Evolutionary conservation across 2,797 vertebrate genomes (phyloP).

Genomic region (Xenops minutus): DNA sequence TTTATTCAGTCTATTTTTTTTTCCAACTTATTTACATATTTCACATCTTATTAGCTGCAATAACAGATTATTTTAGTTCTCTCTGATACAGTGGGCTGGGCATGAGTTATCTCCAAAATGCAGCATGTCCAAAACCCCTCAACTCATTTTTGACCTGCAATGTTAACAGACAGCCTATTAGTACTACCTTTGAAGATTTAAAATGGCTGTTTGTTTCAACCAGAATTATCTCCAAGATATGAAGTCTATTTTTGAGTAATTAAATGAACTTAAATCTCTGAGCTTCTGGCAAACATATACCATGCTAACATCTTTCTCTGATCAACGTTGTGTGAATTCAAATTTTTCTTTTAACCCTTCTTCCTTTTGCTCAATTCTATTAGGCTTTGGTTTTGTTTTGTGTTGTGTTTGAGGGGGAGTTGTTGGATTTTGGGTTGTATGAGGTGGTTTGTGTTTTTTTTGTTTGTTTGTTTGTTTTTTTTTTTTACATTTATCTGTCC

Average conservation of each 20-base stretch:
- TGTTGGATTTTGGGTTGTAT: background rate
- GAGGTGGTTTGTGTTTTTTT: too few species aligned
- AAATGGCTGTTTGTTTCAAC: constrained; percentile 11
- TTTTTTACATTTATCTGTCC: background rate
- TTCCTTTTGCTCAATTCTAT: background rate
- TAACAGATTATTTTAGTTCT: background rate
- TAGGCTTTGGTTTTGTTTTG: background rate
- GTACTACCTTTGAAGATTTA: background rate
- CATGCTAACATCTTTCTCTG: background rate
- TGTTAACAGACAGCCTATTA: constrained; percentile 1
- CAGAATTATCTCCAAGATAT: constrained; percentile 6
- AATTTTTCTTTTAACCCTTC: background rate
- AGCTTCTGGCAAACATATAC: background rate
- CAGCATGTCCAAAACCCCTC: background rate
- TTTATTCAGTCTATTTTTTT: background rate
- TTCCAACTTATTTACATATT: background rate
- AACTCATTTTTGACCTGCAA: constrained; percentile 5
- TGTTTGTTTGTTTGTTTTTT: background rate
- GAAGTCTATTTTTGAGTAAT: constrained; percentile 5
- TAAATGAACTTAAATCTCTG: background rate
- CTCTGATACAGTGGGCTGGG: background rate
- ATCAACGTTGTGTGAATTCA: background rate
- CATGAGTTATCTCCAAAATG: constrained; percentile 4
- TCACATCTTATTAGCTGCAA: background rate
- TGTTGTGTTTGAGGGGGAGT: background rate